Percentiles rank a stretch among this genome's conserved stretches.
These are phyloP conservation scores for Amazona vittata DNA, from an alignment of 2,113 vertebrate species.

Conservation along the genomic window DNA sequence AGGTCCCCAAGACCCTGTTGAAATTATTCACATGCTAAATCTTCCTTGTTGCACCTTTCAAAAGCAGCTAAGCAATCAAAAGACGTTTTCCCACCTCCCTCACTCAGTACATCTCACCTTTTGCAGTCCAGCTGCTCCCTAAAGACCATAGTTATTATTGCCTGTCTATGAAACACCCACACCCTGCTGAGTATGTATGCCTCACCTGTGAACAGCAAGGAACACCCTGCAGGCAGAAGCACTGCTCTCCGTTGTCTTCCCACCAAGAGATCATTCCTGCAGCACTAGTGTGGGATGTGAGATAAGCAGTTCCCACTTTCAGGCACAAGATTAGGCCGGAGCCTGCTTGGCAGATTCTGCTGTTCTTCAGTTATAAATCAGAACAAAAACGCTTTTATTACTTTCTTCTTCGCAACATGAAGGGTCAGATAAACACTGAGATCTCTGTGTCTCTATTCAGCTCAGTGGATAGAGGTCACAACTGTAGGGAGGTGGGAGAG, in stretches of 20 bases:
- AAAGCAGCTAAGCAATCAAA: not conserved
- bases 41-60: not conserved
- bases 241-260: not conserved
- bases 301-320: not conserved
- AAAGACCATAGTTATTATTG: not conserved
- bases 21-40: fast-evolving
- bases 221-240: not conserved
- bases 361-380: not conserved
- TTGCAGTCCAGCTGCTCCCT: not conserved
- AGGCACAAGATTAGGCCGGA: not conserved
- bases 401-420: not conserved
- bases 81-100: not conserved
- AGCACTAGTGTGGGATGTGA: not conserved
- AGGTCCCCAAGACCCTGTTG: not conserved
- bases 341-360: not conserved
- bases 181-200: not conserved
- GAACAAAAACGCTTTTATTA: not conserved
- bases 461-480: not conserved
- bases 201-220: not conserved
- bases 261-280: not conserved
- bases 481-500: not conserved
- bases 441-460: not conserved
- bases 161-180: not conserved
- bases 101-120: not conserved
- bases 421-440: not conserved